Conservation (phyloP, 2,113 vertebrate genomes). For the Peromyscus leucopus region DNA sequence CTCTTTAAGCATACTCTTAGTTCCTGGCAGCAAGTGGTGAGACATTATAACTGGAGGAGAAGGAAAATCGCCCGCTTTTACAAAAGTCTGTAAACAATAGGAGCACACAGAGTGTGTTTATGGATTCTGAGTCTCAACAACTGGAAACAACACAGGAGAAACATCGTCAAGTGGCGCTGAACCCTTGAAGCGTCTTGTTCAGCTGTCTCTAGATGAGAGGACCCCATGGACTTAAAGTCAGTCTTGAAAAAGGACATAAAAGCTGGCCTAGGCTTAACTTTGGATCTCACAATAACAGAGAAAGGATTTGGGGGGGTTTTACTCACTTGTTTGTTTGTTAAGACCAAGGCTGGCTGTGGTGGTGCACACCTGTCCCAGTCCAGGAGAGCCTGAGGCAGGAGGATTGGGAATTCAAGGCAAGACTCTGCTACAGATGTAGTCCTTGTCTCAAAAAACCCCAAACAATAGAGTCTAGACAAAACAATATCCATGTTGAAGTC, state of each 20-base stretch:
- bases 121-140: slow-evolving; percentile 5
- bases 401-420: neutral
- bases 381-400: neutral
- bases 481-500: slow-evolving; percentile 9
- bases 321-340: neutral
- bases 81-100: slow-evolving; percentile 45
- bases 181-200: neutral
- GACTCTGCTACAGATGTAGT: neutral
- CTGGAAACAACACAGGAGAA: slow-evolving; percentile 28
- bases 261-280: neutral
- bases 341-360: neutral
- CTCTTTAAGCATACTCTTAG: slow-evolving; percentile 6
- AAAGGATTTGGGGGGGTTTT: neutral
- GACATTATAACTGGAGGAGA: neutral
- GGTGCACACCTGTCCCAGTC: neutral
- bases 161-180: neutral
- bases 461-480: slow-evolving; percentile 13
- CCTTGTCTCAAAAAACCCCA: neutral
- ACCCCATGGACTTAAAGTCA: neutral
- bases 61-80: neutral
- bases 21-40: neutral
- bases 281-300: neutral
- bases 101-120: neutral
- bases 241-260: neutral
- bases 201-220: neutral